Base-by-base conservation (phyloP, 2,113 vertebrate species). In the Callipepla californica region DNA sequence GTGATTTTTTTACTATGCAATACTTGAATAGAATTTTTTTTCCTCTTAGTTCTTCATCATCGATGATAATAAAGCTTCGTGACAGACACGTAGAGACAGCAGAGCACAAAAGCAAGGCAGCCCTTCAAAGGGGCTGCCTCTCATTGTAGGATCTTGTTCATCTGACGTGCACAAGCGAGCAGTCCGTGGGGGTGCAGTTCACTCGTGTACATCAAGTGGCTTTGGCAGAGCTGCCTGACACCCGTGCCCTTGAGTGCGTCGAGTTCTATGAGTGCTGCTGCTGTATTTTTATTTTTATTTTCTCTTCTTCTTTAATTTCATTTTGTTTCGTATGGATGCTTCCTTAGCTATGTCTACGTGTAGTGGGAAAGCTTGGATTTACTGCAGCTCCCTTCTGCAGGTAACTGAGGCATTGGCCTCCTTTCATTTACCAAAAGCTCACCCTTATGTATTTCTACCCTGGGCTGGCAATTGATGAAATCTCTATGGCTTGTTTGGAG, bases 101-200 rank as follows among this genome's bases (percentile, higher is more conserved):
- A 79, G 28, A 2, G 4, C 61, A 92, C 70, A 91, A 84, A 92
- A 79, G 72, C 89, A 69, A 77, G 66, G 66, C 1, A 3, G 68
- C 68, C 80, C 87, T 93, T 93, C 90, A 89, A 87, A 95, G 70
- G 32, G 75, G 36, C 84, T 76, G 80, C 58, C 66, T 89, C 69
- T 92, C 74, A 48, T 88, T 69, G 0, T 59, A 42, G 90, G 80
- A 72, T 87, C 80, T 77, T 57, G 69, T 85, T 92, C 65, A 67
- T 76, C 76, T 78, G 28, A 30, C 30, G 75, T 0, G 0, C 74
- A 62, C 74, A 55, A 82, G 40, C 76, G 65, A 84, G 72, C 38
- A 66, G 66, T 66, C 73, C 13, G 1, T 1, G 0, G 45, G 38
- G n/a, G 40, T 11, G 20, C 68, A 77, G 84, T 36, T 86, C 2